Conservation (phyloP, 2,888 invertebrate genomes). For the Epirrhoe alternata region DNA sequence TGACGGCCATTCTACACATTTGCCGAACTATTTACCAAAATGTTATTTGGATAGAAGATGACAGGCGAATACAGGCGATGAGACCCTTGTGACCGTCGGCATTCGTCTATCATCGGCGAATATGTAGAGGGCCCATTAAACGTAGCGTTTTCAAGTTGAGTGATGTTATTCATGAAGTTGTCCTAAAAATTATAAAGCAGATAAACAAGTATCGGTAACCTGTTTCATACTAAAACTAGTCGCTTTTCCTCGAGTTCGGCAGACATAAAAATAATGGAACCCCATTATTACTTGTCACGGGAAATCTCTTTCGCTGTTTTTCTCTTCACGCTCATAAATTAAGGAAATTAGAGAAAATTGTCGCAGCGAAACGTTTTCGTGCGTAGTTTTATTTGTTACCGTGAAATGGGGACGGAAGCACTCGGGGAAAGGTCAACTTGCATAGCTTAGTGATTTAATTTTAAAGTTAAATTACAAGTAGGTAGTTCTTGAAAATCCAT, state of each 20-base stretch:
- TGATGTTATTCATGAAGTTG: background rate
- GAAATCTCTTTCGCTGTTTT: slow-evolving; percentile 42
- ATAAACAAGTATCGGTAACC: background rate
- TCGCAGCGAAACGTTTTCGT: slow-evolving; percentile 37
- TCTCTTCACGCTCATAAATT: slow-evolving; percentile 44
- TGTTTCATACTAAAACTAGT: slow-evolving; percentile 14
- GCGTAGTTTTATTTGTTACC: slow-evolving; percentile 38
- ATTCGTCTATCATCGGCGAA: too few species aligned
- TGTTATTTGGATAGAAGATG: too few species aligned
- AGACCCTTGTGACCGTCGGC: too few species aligned
- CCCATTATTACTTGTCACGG: slow-evolving; percentile 43
- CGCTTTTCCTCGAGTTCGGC: slow-evolving; percentile 40
- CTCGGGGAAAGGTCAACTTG: slow-evolving; percentile 14
- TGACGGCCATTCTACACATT: too few species aligned
- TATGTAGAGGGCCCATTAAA: too few species aligned
- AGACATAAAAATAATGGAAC: slow-evolving; percentile 52
- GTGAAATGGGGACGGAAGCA: slow-evolving; percentile 29
- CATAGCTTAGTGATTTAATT: background rate
- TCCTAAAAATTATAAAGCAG: background rate
- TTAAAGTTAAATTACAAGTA: background rate
- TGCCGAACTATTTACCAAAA: too few species aligned
- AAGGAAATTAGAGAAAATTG: slow-evolving; percentile 39
- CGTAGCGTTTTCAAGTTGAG: background rate
- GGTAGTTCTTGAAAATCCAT: background rate
- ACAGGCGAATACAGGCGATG: too few species aligned